Evolutionary conservation across 2,113 vertebrate species (phyloP).

Genomic region (Pelodiscus sinensis): DNA sequence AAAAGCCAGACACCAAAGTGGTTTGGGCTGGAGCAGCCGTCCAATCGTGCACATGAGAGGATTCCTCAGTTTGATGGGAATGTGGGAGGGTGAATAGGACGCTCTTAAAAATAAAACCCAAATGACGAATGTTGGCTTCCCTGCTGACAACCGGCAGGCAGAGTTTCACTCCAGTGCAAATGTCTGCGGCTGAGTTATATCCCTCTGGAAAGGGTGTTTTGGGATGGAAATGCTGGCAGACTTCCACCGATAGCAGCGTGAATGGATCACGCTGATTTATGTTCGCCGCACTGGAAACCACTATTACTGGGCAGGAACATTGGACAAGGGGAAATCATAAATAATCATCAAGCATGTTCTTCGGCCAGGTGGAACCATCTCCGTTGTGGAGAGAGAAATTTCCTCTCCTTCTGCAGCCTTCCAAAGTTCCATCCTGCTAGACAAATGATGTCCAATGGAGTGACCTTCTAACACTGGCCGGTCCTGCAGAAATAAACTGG

Average conservation of each 20-base stretch:
- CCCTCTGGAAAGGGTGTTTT: slow-evolving; percentile 55
- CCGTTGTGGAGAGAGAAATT: slow-evolving; percentile 6
- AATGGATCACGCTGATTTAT: slow-evolving; percentile 62
- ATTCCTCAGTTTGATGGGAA: slow-evolving; percentile 40
- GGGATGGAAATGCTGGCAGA: slow-evolving; percentile 62
- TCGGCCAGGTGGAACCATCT: slow-evolving; percentile 47
- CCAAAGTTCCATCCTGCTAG: slow-evolving; percentile 29
- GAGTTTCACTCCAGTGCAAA: slow-evolving; percentile 46
- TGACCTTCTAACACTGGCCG: not conserved
- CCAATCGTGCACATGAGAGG: slow-evolving; percentile 8
- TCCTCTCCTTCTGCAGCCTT: slow-evolving; percentile 22
- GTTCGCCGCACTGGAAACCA: slow-evolving; percentile 16
- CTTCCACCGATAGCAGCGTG: slow-evolving; percentile 53
- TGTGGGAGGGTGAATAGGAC: not conserved
- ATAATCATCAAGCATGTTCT: slow-evolving; percentile 43
- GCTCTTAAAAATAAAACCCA: slow-evolving; percentile 31
- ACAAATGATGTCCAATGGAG: slow-evolving; percentile 35
- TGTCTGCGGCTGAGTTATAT: slow-evolving; percentile 52
- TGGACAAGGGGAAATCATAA: slow-evolving; percentile 43
- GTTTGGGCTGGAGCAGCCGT: not conserved
- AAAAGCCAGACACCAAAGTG: not conserved
- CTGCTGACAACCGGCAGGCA: slow-evolving; percentile 39
- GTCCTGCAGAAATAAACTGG: not conserved
- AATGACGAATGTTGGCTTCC: slow-evolving; percentile 49
- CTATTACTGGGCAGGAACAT: not conserved